phyloP scores from a whole-genome alignment of 1,140 invertebrate species.

The Episyrphus balteatus region DNA sequence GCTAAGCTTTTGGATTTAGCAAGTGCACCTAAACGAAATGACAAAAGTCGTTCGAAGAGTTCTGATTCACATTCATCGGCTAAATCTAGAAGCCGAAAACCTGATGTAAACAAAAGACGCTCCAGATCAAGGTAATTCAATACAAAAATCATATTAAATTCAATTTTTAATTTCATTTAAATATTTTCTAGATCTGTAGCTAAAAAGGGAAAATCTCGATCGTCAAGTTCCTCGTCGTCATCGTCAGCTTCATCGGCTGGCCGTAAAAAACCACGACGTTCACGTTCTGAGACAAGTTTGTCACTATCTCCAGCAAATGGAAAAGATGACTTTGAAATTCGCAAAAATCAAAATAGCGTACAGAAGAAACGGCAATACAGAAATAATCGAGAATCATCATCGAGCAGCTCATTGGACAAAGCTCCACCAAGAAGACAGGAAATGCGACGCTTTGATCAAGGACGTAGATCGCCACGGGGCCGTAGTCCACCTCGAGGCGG shows the following conservation, averaged over 20 bases:
- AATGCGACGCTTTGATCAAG: slow-evolving; percentile 16
- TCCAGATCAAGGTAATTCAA: no score
- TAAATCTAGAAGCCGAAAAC: not conserved
- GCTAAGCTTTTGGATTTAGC: slow-evolving; percentile 10
- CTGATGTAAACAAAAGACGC: not conserved
- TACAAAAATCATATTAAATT: no score
- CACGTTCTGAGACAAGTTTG: slow-evolving; percentile 21
- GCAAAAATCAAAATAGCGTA: slow-evolving; percentile 64
- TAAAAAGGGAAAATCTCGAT: slow-evolving; percentile 10
- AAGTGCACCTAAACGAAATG: not conserved
- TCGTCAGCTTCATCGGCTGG: slow-evolving; percentile 19
- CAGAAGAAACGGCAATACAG: slow-evolving; percentile 77
- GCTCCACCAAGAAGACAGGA: slow-evolving; percentile 7
- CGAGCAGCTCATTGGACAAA: slow-evolving; percentile 41
- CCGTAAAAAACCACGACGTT: slow-evolving; percentile 10
- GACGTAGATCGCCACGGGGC: slow-evolving; percentile 19
- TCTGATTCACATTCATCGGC: no score
- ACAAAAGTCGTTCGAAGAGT: not conserved
- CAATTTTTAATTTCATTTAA: no score
- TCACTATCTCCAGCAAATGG: slow-evolving; percentile 37
- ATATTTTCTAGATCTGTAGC: slow-evolving; percentile 9
- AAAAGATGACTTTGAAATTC: slow-evolving; percentile 59
- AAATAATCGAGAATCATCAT: slow-evolving; percentile 69
- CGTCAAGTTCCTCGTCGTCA: slow-evolving; percentile 6
- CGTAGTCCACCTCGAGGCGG: slow-evolving; percentile 24